Evolutionary conservation across 1,140 invertebrate species (phyloP), one percentile per base, ranked within the genome.

Genomic region (Pissodes strobi): DNA sequence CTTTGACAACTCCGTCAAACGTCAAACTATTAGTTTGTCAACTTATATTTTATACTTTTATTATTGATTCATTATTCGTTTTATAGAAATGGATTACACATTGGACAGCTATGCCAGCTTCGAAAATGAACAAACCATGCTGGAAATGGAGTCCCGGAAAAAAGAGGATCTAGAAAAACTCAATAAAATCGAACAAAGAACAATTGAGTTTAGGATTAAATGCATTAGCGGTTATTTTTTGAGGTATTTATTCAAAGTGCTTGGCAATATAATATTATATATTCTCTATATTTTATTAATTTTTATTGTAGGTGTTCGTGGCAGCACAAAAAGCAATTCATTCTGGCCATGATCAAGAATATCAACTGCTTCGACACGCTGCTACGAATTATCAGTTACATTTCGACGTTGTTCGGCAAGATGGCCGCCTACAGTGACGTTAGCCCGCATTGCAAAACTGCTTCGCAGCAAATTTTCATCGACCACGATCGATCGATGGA

Each of bases 71-170:
- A n/a, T n/a, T n/a, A n/a, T n/a, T n/a, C n/a, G n/a, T n/a, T n/a
- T n/a, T n/a, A n/a, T n/a, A n/a, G n/a, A 48, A 1, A 64, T 64
- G 61, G 19, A 56, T 15, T 48, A 21, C 41, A 23, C 3, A 0
- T 49, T 64, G 25, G 43, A 56, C 13, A 64, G 30, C 57, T 57
- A 64, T 23, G 27, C 17, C 5, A 23, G 57, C 23, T 64, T 56
- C 43, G 22, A 39, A 12, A 30, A 46, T 1, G 61, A 64, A 37
- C 53, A 38, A 37, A 4, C 46, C 3, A 17, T 39, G 12, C 18
- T 64, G 2, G 41, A 21, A 13, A 5, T 5, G n/a, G 52, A 22
- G 13, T 1, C 34, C 2, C 2, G 19, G n/a, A 64, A 64, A 51
- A 64, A 64, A 22, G 43, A 8, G 12, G 25, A 56, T 19, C 9